These are phyloP conservation scores for Darevskia mixta DNA, from an alignment of 2,797 vertebrate genomes.

Conservation along the genomic window DNA sequence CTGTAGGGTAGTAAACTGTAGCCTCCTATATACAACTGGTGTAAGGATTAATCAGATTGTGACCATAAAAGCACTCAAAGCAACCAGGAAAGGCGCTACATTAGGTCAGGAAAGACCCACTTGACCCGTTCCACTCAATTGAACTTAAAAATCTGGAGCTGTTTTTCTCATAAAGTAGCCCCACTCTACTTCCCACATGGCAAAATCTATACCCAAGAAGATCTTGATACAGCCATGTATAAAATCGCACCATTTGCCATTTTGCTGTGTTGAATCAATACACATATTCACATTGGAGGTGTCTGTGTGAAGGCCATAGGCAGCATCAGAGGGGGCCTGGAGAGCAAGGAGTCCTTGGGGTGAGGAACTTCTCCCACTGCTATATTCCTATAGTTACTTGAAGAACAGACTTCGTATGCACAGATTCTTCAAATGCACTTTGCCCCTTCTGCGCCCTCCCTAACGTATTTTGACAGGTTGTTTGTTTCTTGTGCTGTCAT, in stretches of 20 bases:
- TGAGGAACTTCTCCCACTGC: too few relatives aligned
- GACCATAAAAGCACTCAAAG: too few relatives aligned
- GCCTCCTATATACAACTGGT: neutral
- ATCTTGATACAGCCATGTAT: neutral
- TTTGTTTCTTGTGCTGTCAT: neutral
- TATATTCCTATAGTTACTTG: neutral
- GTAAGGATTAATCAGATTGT: neutral
- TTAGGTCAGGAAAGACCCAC: neutral
- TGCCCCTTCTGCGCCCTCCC: neutral
- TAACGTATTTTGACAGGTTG: neutral
- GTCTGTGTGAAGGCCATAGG: neutral
- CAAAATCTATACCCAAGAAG: neutral
- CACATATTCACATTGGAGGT: neutral
- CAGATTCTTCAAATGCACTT: neutral
- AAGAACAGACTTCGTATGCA: neutral
- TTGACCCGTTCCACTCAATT: neutral
- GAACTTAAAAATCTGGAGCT: neutral
- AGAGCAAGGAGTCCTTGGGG: neutral
- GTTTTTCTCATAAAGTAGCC: neutral
- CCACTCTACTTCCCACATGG: neutral
- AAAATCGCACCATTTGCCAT: neutral
- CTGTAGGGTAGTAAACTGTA: neutral
- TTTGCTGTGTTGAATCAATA: neutral
- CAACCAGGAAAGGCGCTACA: neutral
- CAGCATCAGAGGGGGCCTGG: neutral